phyloP scores from a whole-genome alignment of 2,888 invertebrate species.

The Drosophila paucipuncta region DNA sequence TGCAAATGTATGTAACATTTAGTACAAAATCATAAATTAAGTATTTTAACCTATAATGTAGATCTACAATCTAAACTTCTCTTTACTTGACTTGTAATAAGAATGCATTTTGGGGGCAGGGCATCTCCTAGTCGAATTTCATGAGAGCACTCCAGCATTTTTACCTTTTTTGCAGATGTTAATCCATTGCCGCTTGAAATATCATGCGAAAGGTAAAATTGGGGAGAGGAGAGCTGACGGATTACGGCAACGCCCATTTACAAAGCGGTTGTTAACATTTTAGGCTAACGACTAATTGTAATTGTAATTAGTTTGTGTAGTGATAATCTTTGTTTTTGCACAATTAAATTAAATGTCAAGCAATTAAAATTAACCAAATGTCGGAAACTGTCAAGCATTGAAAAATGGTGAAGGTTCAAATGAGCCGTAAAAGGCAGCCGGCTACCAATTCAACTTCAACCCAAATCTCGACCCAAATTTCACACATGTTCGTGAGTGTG shows the following conservation, averaged over 20 bases:
- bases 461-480: constrained; percentile 26
- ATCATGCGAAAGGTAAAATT: constrained; percentile 2
- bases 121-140: background rate
- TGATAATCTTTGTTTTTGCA: constrained; percentile 45
- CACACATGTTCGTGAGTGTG: background rate
- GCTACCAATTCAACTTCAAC: constrained; percentile 16
- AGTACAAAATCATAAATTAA: background rate
- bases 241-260: background rate
- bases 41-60: background rate
- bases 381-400: constrained; percentile 37
- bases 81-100: background rate
- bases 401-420: constrained; percentile 57
- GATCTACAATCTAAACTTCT: background rate
- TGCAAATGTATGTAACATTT: background rate
- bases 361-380: constrained; percentile 43
- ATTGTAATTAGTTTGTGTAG: constrained; percentile 31
- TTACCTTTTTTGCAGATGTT: background rate
- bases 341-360: constrained; percentile 52
- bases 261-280: constrained; percentile 23
- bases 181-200: constrained; percentile 11
- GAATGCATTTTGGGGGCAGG: background rate
- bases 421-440: constrained; percentile 52
- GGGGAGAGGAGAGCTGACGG: background rate
- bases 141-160: background rate
- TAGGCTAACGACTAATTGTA: constrained; percentile 29